A percentile compares a stretch with the other conserved stretches of the same genome.
Evolutionary conservation across 2,113 vertebrate species (phyloP).

Genomic region (Corvus cornix): DNA sequence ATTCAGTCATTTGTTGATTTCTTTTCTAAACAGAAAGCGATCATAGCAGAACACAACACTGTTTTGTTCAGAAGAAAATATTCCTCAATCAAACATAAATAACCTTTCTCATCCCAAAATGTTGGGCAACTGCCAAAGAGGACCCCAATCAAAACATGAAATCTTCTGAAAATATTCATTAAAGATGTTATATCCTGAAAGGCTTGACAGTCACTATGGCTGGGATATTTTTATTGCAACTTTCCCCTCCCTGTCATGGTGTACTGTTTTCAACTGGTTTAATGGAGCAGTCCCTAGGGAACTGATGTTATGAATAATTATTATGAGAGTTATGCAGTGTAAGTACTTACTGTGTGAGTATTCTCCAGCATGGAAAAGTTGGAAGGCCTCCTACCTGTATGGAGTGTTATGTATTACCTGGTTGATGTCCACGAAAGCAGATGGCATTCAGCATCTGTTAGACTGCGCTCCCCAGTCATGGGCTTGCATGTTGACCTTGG

Average conservation of each 20-base stretch:
- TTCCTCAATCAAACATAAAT: background rate
- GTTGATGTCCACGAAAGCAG: background rate
- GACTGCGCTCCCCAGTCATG: background rate
- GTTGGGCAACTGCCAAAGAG: background rate
- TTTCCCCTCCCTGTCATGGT: background rate
- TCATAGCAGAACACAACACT: background rate
- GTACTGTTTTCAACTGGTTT: background rate
- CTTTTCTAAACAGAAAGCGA: background rate
- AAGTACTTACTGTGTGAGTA: background rate
- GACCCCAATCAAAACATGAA: background rate
- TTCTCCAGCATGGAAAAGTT: background rate
- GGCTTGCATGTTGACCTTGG: background rate
- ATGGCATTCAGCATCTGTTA: background rate
- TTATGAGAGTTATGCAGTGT: background rate
- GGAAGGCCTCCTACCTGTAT: background rate
- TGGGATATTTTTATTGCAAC: background rate
- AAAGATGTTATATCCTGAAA: background rate
- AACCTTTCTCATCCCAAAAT: background rate
- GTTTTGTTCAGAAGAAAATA: background rate
- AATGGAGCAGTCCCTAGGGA: background rate
- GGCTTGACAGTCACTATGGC: background rate
- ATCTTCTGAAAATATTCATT: conserved; percentile 9
- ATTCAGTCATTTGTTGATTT: background rate
- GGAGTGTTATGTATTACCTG: background rate
- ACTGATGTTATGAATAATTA: background rate